phyloP scores from a whole-genome alignment of 1,140 invertebrate species.

The Drosophila melanica region DNA sequence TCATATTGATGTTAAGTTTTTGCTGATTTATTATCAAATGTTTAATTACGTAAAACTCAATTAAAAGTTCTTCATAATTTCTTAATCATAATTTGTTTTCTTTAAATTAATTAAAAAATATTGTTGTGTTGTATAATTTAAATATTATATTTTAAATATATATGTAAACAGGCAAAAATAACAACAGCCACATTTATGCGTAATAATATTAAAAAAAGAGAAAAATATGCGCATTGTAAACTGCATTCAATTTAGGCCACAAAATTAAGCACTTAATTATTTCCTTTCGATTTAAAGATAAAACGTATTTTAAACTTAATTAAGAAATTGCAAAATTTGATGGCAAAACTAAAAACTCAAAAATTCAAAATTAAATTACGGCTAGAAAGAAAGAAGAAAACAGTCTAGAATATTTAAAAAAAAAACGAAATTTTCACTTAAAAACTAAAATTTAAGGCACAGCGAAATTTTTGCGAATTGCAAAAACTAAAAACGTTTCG shows the following conservation, averaged over 20 bases:
- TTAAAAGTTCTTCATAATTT: constrained; percentile 26
- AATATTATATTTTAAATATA: constrained; percentile 11
- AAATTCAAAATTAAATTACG: constrained; percentile 49
- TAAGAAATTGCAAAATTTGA: constrained; percentile 43
- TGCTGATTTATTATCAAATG: constrained; percentile 12
- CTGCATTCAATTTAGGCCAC: constrained; percentile 68
- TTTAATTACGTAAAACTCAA: constrained; percentile 6
- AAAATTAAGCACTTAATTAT: constrained; percentile 50
- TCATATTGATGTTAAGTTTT: constrained; percentile 35
- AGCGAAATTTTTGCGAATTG: constrained; percentile 60
- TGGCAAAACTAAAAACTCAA: constrained; percentile 24
- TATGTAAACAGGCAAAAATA: constrained; percentile 26
- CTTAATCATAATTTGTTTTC: constrained; percentile 15
- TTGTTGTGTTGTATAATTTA: constrained; percentile 14
- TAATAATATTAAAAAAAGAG: constrained; percentile 13
- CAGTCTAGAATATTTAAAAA: constrained; percentile 57
- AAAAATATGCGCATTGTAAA: constrained; percentile 62
- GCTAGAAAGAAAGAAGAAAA: constrained; percentile 44
- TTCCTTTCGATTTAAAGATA: constrained; percentile 38
- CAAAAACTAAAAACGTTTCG: constrained; percentile 64
- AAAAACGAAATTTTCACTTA: constrained; percentile 56
- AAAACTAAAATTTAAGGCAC: constrained; percentile 71
- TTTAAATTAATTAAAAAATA: constrained; percentile 5
- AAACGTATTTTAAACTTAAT: constrained; percentile 44
- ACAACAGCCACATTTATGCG: constrained; percentile 28